Base-by-base conservation (phyloP, 2,113 vertebrate genomes). In the Pachypanchax playfairii region DNA sequence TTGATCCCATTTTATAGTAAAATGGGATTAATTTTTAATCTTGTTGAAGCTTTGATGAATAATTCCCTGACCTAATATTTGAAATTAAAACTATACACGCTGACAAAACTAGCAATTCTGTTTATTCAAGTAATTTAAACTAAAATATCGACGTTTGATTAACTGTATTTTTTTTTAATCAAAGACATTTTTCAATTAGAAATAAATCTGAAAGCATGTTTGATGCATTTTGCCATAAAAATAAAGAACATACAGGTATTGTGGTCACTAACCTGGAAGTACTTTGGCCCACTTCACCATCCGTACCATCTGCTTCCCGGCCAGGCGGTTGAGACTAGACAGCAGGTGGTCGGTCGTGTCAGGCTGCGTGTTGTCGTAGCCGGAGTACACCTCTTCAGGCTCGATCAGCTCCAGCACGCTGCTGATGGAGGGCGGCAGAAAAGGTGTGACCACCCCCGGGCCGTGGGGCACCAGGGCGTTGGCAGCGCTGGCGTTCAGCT, bases 241-340 rank as follows among this genome's bases (percentile, higher is more conserved):
- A n/a, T n/a, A n/a, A 72, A 54, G 36, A 44, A 47, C 35, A 52
- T 67, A 50, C 49, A 68, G 66, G 52, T 38, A 70, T 72, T 35
- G 4, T 56, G 70, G 42, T 51, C 70, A 81, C 90, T 73, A 92
- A 99, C 98, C 98, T 98, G 98, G 98, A 93, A 99, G 95, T 92
- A 98, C 93, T 94, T 99, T 99, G 86, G 98, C 98, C 98, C 98
- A 99, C 89, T 99, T 99, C 84, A 99, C 98, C 70, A 99, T 94
- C 66, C 97, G 95, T 51, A 99, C 95, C 96, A 99, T 98, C 93
- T 99, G 98, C 84, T 99, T 99, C 80, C 96, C 98, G 0, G 96
- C 97, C 72, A 99, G 87, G 86, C 94, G 94, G 93, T 99, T 99
- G 79, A 99, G 89, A 57, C 96, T 98, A 87, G 97, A 97, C 38